A percentile compares a stretch with the other conserved stretches of the same genome.
These are phyloP conservation scores for Petrocephalus microphthalmus DNA, from an alignment of 2,113 vertebrate genomes.

Conservation along the genomic window DNA sequence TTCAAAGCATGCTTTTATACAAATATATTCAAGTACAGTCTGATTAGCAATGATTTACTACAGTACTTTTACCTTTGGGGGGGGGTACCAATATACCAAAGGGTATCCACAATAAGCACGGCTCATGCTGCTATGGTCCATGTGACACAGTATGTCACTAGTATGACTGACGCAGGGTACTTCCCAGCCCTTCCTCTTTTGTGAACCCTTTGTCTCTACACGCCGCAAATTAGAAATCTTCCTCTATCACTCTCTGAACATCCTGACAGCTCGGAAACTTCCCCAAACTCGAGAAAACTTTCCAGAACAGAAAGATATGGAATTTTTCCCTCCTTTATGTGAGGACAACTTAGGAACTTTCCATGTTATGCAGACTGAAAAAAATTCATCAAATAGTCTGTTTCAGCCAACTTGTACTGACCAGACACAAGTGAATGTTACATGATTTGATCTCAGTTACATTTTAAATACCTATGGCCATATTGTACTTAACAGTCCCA, in stretches of 20 bases:
- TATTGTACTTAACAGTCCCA: background rate
- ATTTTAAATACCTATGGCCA: background rate
- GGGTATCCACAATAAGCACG: background rate
- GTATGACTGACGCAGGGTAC: background rate
- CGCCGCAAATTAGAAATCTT: background rate
- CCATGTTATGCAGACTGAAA: background rate
- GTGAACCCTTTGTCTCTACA: background rate
- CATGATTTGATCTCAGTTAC: background rate
- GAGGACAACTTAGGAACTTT: background rate
- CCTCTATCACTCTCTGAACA: background rate
- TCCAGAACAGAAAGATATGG: slow-evolving; percentile 3
- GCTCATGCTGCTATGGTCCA: background rate
- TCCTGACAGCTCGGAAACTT: background rate
- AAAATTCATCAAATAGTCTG: background rate
- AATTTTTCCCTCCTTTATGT: background rate
- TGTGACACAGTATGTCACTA: background rate
- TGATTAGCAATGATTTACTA: background rate
- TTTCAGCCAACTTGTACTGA: background rate
- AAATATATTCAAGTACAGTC: background rate
- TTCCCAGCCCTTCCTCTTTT: background rate
- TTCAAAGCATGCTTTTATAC: background rate
- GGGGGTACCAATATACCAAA: background rate
- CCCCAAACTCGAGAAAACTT: slow-evolving; percentile 15
- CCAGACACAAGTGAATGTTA: background rate
- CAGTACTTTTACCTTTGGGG: background rate